A percentile compares a stretch with the other conserved stretches of the same genome.
Conservation (phyloP, 2,113 vertebrate species). For the Pica pica region DNA sequence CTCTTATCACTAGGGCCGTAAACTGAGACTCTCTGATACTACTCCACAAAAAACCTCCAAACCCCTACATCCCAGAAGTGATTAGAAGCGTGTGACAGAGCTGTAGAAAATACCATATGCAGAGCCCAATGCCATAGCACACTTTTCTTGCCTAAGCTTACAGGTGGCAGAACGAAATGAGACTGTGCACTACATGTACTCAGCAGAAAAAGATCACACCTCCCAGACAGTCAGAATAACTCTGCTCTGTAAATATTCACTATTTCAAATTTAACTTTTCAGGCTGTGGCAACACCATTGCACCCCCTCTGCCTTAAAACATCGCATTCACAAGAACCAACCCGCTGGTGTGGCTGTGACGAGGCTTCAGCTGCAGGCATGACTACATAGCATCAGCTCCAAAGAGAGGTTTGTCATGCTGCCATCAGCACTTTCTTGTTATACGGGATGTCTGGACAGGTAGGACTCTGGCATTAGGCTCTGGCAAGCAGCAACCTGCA, state of each 20-base stretch:
- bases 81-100: background rate
- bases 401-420: constrained; percentile 31
- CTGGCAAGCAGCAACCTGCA: constrained; percentile 66
- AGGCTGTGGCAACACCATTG: background rate
- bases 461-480: constrained; percentile 40
- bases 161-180: background rate
- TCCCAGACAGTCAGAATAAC: background rate
- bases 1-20: background rate
- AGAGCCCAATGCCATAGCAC: background rate
- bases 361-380: constrained; percentile 4
- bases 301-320: background rate
- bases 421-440: constrained; percentile 58
- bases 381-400: background rate
- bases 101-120: background rate
- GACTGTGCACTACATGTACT: background rate
- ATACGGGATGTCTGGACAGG: constrained; percentile 59
- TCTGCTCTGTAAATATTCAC: background rate
- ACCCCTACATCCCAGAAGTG: background rate
- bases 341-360: background rate
- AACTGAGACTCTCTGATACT: background rate
- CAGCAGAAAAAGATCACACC: background rate
- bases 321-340: background rate
- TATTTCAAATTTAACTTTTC: background rate
- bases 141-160: background rate
- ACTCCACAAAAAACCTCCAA: background rate